phyloP scores from a whole-genome alignment of 2,113 vertebrate genomes.

The Perca schrenkii region DNA sequence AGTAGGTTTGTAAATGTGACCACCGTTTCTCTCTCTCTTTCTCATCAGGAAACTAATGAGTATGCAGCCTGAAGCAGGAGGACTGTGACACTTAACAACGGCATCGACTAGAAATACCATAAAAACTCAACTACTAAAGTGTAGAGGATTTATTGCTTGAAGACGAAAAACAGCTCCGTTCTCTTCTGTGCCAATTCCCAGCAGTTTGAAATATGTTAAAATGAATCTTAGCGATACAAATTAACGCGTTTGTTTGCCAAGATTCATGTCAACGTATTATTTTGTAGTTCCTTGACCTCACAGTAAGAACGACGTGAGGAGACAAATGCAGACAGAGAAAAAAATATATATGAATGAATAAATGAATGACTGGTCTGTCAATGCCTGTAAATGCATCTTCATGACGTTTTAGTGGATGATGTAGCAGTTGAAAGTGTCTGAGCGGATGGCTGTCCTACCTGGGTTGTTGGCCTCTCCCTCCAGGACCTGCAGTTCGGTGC shows the following conservation, averaged over 20 bases:
- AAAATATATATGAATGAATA: not conserved
- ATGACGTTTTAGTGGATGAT: not conserved
- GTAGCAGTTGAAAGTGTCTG: not conserved
- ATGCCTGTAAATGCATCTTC: not conserved
- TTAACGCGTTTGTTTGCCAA: not conserved
- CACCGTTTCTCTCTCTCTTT: not conserved
- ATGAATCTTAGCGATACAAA: not conserved
- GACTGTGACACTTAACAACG: not conserved
- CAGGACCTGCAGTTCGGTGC: conserved; percentile 95
- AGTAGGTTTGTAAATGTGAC: not conserved
- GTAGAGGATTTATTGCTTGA: not conserved
- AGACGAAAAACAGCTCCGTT: not conserved
- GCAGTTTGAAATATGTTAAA: not conserved
- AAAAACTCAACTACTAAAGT: not conserved
- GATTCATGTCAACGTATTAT: not conserved
- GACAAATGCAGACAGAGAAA: conserved; percentile 39
- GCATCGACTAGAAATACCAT: not conserved
- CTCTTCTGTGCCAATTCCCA: conserved; percentile 8
- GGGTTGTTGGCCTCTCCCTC: conserved; percentile 97
- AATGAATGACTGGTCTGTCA: not conserved
- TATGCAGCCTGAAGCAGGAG: not conserved
- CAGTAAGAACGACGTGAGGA: not conserved
- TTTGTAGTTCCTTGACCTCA: not conserved
- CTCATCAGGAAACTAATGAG: not conserved
- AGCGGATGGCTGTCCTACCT: conserved; percentile 85